Evolutionary conservation across 2,113 vertebrate species (phyloP).

Genomic region (Eretmochelys imbricata): DNA sequence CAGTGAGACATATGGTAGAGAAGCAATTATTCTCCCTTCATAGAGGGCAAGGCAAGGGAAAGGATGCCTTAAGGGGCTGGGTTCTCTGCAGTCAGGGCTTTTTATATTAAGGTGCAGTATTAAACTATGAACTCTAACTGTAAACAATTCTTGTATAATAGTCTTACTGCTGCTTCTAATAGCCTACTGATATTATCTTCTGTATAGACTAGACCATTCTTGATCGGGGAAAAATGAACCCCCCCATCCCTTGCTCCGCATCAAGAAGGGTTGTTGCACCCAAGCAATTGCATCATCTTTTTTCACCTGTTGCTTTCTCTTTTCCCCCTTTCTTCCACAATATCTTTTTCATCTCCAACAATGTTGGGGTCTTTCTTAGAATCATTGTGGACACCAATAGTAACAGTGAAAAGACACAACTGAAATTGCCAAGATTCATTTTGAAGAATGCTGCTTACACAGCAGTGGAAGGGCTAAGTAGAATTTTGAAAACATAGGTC

Average conservation of each 20-base stretch:
- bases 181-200: neutral
- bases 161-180: neutral
- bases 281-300: neutral
- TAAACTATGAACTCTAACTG: slow-evolving; percentile 33
- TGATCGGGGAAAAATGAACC: neutral
- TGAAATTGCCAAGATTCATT: neutral
- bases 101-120: slow-evolving; percentile 36
- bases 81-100: slow-evolving; percentile 28
- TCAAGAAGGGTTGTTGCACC: neutral
- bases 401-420: neutral
- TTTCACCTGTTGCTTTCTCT: neutral
- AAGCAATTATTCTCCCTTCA: slow-evolving; percentile 20
- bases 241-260: neutral
- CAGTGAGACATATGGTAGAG: slow-evolving; percentile 30
- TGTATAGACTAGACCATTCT: neutral
- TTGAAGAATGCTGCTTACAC: neutral
- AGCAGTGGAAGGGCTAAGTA: neutral
- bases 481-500: neutral
- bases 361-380: neutral
- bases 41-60: slow-evolving; percentile 20
- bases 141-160: neutral
- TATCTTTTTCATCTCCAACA: neutral
- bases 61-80: slow-evolving; percentile 5
- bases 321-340: neutral
- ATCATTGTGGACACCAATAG: neutral